Evolutionary conservation across 2,888 invertebrate genomes (phyloP).

Genomic region (Stenoptilia bipunctidactyla): DNA sequence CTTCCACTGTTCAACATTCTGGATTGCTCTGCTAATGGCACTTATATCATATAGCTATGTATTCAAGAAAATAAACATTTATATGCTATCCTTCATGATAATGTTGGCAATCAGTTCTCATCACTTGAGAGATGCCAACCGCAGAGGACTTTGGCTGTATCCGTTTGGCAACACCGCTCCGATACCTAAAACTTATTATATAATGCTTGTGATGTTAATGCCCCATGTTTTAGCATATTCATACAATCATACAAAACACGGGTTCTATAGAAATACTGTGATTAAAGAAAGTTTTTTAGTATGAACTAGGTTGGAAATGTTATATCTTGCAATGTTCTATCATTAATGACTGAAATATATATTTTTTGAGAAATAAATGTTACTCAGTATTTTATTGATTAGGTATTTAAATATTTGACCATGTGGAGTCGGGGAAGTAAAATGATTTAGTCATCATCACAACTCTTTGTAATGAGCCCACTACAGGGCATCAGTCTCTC

Average conservation of each 20-base stretch:
- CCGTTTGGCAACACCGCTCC: conserved; percentile 42
- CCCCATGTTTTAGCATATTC: conserved; percentile 32
- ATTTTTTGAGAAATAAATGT: no score
- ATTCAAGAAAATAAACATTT: conserved; percentile 31
- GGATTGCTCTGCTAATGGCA: conserved; percentile 25
- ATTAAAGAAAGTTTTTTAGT: conserved; percentile 12
- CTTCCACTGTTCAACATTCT: conserved; percentile 48
- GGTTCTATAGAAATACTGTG: conserved; percentile 20
- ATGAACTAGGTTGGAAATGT: no score
- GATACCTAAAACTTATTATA: conserved; percentile 32
- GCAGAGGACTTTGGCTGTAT: conserved; percentile 48
- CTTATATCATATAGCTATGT: conserved; percentile 31
- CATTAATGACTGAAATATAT: no score
- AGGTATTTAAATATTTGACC: no score
- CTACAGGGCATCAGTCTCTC: no score
- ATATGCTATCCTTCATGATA: conserved; percentile 35
- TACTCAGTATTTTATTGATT: no score
- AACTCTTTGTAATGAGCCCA: no score
- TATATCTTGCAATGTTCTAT: no score
- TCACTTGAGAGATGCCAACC: conserved; percentile 44
- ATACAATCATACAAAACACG: conserved; percentile 25
- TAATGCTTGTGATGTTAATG: conserved; percentile 25
- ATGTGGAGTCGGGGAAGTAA: no score
- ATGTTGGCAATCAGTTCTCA: conserved; percentile 42
- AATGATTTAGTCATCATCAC: no score